Evolutionary conservation across 2,888 invertebrate genomes (phyloP).

Genomic region (Atethmia centrago): DNA sequence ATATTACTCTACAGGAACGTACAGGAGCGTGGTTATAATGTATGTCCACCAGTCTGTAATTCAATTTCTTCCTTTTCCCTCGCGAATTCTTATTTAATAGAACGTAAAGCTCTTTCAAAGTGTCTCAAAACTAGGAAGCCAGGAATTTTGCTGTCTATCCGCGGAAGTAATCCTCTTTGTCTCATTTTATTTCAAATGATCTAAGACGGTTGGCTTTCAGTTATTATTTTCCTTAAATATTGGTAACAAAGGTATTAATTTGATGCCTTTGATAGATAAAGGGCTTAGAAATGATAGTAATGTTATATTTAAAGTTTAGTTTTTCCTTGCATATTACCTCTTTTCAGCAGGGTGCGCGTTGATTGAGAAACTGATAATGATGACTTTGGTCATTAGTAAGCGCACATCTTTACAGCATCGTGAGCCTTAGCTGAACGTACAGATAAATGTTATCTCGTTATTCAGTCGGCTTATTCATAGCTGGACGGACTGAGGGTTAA

Average conservation of each 20-base stretch:
- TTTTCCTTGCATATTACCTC: conserved; percentile 21
- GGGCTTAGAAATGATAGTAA: neutral
- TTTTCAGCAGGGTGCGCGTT: conserved; percentile 4
- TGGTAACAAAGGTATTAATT: conserved; percentile 28
- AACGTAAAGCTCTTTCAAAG: conserved; percentile 49
- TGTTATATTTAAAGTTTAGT: neutral
- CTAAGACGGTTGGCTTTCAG: conserved; percentile 25
- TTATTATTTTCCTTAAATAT: conserved; percentile 42
- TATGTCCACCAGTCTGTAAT: conserved; percentile 15
- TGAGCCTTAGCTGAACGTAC: neutral
- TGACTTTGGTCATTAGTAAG: conserved; percentile 44
- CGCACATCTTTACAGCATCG: conserved; percentile 13
- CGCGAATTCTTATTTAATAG: conserved; percentile 46
- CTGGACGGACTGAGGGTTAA: conserved; percentile 23
- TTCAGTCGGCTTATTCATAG: conserved; percentile 23
- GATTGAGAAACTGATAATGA: conserved; percentile 44
- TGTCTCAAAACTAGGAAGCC: conserved; percentile 43
- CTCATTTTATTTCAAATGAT: conserved; percentile 40
- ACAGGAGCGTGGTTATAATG: conserved; percentile 27
- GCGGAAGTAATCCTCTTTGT: conserved; percentile 45
- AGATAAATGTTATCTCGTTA: conserved; percentile 12
- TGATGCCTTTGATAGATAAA: conserved; percentile 5
- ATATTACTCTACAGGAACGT: conserved; percentile 1
- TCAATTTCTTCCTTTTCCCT: conserved; percentile 30
- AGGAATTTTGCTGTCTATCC: conserved; percentile 43